Evolutionary conservation across 2,113 vertebrate genomes (phyloP).

Genomic region (cattle (Bos taurus)): ARS-UCD2.0 NC_037335.1:6332001-6332500

Average conservation of each 20-base stretch:
- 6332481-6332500: constrained; percentile 30
- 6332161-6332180: neutral
- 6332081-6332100: neutral
- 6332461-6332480: constrained; percentile 64
- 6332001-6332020: neutral
- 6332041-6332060: neutral
- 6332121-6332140: neutral
- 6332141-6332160: neutral
- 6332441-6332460: constrained; percentile 69
- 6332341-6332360: constrained; percentile 44
- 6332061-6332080: neutral
- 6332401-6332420: constrained; percentile 50
- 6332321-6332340: constrained; percentile 10
- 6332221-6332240: neutral
- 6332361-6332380: constrained; percentile 57
- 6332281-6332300: constrained; percentile 61
- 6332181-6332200: neutral
- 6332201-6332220: neutral
- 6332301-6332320: constrained; percentile 42
- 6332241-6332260: neutral
- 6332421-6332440: constrained; percentile 63
- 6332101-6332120: neutral
- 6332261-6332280: neutral
- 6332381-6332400: constrained; percentile 73
- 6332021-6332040: neutral